Evolutionary conservation across 1,140 invertebrate genomes (phyloP).

Genomic region (Ephestia elutella): DNA sequence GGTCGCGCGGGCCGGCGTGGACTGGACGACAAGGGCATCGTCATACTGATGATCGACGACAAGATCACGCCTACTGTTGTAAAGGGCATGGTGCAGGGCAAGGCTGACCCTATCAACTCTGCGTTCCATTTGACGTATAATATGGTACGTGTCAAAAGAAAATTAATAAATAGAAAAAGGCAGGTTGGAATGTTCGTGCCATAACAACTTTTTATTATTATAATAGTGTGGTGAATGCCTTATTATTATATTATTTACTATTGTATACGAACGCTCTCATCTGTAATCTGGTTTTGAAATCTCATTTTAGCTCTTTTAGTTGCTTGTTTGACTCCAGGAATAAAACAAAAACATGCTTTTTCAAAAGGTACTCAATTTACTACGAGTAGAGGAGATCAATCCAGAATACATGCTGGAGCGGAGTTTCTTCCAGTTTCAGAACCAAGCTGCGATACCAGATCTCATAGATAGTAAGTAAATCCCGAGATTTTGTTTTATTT

Average conservation of each 20-base stretch:
- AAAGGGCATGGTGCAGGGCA: conserved; percentile 92
- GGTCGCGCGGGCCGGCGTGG: conserved; percentile 97
- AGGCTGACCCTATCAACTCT: conserved; percentile 97
- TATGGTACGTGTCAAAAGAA: conserved; percentile 83
- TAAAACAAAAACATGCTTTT: not conserved
- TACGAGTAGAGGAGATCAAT: conserved; percentile 99
- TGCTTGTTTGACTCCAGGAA: too few relatives aligned
- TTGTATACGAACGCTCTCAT: too few relatives aligned
- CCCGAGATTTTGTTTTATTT: too few relatives aligned
- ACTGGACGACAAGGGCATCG: conserved; percentile 98
- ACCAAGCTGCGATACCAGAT: conserved; percentile 94
- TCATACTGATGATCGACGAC: conserved; percentile 99
- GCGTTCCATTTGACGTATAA: conserved; percentile 99
- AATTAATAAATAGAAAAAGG: too few relatives aligned
- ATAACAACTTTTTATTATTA: too few relatives aligned
- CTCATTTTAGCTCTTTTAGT: too few relatives aligned
- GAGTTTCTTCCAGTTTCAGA: conserved; percentile 99
- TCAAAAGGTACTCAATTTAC: conserved; percentile 88
- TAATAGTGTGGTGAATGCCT: too few relatives aligned
- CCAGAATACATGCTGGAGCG: conserved; percentile 99
- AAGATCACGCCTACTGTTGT: conserved; percentile 92
- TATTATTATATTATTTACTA: too few relatives aligned
- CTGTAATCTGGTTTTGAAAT: too few relatives aligned
- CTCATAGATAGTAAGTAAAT: conserved; percentile 86
- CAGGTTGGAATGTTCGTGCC: too few relatives aligned